These are phyloP conservation scores for Daktulosphaira vitifoliae DNA, from an alignment of 1,140 invertebrate species.

Conservation along the genomic window DNA sequence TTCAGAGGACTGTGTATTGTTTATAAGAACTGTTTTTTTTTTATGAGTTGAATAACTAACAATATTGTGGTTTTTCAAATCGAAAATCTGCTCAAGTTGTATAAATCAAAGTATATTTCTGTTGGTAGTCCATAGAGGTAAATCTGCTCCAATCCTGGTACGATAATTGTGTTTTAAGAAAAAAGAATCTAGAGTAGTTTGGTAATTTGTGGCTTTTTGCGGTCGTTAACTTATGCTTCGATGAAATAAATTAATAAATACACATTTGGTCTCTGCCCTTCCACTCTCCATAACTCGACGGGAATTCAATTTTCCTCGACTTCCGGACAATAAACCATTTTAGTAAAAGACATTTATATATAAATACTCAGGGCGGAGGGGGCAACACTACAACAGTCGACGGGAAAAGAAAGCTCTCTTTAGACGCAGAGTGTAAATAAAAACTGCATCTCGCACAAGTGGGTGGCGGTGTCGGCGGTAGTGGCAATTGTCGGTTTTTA, in stretches of 20 bases:
- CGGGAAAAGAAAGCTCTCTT: slow-evolving; percentile 13
- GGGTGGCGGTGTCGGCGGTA: background rate
- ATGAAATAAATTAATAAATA: slow-evolving; percentile 28
- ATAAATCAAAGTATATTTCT: slow-evolving; percentile 16
- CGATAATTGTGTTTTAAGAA: too few species aligned
- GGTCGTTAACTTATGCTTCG: slow-evolving; percentile 27
- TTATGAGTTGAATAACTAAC: too few species aligned
- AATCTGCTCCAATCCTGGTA: too few species aligned
- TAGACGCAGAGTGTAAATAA: slow-evolving; percentile 6
- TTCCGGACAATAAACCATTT: slow-evolving; percentile 28
- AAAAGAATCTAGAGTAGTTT: background rate
- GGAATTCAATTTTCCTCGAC: slow-evolving; percentile 28
- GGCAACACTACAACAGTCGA: slow-evolving; percentile 4
- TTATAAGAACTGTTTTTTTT: too few species aligned
- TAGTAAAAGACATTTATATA: background rate
- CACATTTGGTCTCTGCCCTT: slow-evolving; percentile 6
- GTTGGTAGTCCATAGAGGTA: too few species aligned
- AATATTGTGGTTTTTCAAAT: too few species aligned
- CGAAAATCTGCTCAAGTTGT: background rate
- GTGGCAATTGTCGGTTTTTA: slow-evolving; percentile 27
- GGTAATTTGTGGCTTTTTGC: slow-evolving; percentile 28
- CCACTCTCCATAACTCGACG: background rate
- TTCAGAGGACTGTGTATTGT: too few species aligned
- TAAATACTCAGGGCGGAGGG: background rate
- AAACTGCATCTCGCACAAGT: background rate